Evolutionary conservation across 2,888 invertebrate species (phyloP).

Genomic region (Orchestes rusci): DNA sequence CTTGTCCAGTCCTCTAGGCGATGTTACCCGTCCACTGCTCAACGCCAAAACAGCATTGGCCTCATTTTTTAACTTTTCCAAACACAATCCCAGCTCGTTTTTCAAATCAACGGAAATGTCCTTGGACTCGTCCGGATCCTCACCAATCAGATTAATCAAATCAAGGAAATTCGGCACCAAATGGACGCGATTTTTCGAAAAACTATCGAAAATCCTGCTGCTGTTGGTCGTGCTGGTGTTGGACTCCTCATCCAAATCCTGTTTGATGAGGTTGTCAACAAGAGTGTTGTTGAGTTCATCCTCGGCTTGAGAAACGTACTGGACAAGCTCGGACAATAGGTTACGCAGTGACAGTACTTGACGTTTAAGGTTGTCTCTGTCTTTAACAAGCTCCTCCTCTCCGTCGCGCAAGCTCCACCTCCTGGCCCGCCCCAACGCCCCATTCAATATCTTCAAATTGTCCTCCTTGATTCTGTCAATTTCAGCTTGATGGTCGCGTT

Average conservation of each 20-base stretch:
- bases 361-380: conserved; percentile 61
- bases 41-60: conserved; percentile 62
- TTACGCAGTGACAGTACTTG: conserved; percentile 58
- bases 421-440: conserved; percentile 37
- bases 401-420: conserved; percentile 35
- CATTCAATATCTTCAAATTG: conserved; percentile 36
- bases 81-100: conserved; percentile 57
- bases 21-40: no score
- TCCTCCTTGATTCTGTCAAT: conserved; percentile 44
- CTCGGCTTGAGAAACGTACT: conserved; percentile 69
- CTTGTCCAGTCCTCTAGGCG: no score
- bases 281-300: conserved; percentile 72
- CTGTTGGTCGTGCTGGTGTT: conserved; percentile 22
- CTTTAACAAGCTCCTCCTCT: no score
- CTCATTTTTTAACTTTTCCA: conserved; percentile 60
- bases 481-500: conserved; percentile 55
- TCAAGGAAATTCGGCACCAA: conserved; percentile 63
- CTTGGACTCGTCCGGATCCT: conserved; percentile 47
- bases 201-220: conserved; percentile 27
- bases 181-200: conserved; percentile 49
- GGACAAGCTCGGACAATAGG: conserved; percentile 61
- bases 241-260: conserved; percentile 34
- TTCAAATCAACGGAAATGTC: conserved; percentile 50
- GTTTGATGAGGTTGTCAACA: conserved; percentile 54
- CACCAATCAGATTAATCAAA: conserved; percentile 54